phyloP scores from a whole-genome alignment of 1,140 invertebrate genomes.

The Heliothis subflexa region DNA sequence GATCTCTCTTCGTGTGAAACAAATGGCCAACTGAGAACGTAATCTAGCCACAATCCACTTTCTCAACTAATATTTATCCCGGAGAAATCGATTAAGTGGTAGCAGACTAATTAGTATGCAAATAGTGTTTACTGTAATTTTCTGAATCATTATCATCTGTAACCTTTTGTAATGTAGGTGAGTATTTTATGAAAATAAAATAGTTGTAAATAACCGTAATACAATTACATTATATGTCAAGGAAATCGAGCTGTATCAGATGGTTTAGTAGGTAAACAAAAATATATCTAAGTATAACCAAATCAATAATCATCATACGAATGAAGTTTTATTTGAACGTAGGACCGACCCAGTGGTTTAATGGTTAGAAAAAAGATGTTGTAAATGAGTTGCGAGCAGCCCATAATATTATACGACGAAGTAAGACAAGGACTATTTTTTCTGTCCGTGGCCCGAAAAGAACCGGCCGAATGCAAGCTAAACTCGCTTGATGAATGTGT shows the following conservation, averaged over 20 bases:
- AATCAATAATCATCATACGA: not conserved
- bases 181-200: constrained; percentile 12
- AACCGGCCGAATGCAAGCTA: constrained; percentile 64
- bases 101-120: not conserved
- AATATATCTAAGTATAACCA: not conserved
- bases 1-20: not conserved
- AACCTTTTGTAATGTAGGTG: not conserved
- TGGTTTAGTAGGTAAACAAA: not conserved
- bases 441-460: constrained; percentile 72
- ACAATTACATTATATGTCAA: constrained; percentile 2
- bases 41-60: not conserved
- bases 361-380: constrained; percentile 38
- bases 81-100: not conserved
- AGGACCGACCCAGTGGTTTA: not conserved
- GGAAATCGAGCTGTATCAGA: not conserved
- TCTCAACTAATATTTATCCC: not conserved
- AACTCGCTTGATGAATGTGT: constrained; percentile 60
- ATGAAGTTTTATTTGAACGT: not conserved
- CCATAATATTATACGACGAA: constrained; percentile 43
- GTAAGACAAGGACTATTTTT: constrained; percentile 57
- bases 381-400: constrained; percentile 11
- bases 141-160: not conserved
- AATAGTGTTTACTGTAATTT: not conserved
- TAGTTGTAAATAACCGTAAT: not conserved
- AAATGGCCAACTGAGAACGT: too few species aligned